A percentile compares a stretch with the other conserved stretches of the same genome.
Conservation (phyloP, 2,888 invertebrate genomes). For the Pollenia angustigena region DNA sequence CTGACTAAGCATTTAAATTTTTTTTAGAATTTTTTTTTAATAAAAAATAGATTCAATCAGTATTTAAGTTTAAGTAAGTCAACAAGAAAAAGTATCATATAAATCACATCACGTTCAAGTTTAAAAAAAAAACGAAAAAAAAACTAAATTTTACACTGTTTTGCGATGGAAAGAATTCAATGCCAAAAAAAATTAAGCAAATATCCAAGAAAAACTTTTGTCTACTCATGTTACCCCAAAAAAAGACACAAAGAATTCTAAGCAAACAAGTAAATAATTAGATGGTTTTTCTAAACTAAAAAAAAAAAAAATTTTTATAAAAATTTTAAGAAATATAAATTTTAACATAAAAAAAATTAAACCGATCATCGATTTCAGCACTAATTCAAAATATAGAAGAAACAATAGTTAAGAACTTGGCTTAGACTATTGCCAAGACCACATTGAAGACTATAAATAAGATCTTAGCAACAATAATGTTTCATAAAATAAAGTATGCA, state of each 20-base stretch:
- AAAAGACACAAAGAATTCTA: constrained; percentile 15
- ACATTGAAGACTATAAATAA: no score
- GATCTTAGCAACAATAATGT: no score
- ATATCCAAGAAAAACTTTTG: constrained; percentile 9
- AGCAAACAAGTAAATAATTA: constrained; percentile 22
- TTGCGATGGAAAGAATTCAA: constrained; percentile 44
- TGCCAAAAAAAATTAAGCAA: constrained; percentile 30
- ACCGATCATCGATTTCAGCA: no score
- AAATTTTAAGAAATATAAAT: neutral
- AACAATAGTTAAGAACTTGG: no score
- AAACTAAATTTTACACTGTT: constrained; percentile 70
- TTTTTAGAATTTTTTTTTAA: neutral
- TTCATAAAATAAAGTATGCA: no score
- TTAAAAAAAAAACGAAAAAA: constrained; percentile 53
- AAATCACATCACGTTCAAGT: constrained; percentile 74
- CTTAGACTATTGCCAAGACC: no score
- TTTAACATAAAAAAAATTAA: neutral
- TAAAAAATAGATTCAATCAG: constrained; percentile 4
- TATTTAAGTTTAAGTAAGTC: neutral
- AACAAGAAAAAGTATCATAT: constrained; percentile 36
- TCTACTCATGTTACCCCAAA: neutral
- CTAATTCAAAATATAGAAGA: no score
- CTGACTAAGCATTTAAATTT: no score
- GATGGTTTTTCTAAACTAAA: neutral
- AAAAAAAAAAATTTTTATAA: constrained; percentile 25